Base-by-base conservation (phyloP, 2,113 vertebrate genomes). In the Myxocyprinus asiaticus region DNA sequence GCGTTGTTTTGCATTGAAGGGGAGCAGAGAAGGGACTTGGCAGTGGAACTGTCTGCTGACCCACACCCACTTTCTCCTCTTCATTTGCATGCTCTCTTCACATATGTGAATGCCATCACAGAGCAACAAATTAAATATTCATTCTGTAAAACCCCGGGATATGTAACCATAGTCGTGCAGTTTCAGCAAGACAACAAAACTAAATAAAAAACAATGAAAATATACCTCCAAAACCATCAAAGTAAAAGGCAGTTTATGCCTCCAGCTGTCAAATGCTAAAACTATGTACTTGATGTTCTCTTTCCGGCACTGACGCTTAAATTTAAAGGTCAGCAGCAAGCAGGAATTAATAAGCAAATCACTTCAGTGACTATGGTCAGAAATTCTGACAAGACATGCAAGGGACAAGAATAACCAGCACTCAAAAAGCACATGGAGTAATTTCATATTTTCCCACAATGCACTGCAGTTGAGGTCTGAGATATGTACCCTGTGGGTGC, bases 111-210 rank as follows among this genome's bases (percentile, higher is more conserved):
- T 75, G 45, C 72, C 11, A 90, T 87, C 88, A 90, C 89, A 92
- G 88, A 87, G 82, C 85, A 87, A 85, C 83, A 90, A 91, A 91
- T 92, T 90, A 92, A 90, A 92, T 90, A 90, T 91, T 91, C 89
- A 89, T 89, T 90, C 88, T 91, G 88, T 90, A 90, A 90, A 91
- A 88, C 83, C 88, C 22, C 58, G 83, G 77, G 88, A 93, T 93
- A 91, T 80, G 89, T 93, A 92, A 92, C 81, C 45, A 48, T 84
- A 90, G 87, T 81, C 85, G 79, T 84, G 81, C 43, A 67, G 87
- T 83, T 87, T 33, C 85, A 33, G 22, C 22, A 33, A 33, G 22
- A 33, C 22, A 33, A 33, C 22, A n/a, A 45, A 4, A 73, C 81
- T 82, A 82, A 88, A 14, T 48, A 12, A 61, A 15, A 33, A 0